phyloP scores from a whole-genome alignment of 2,113 vertebrate species.

The Elephas maximus region DNA sequence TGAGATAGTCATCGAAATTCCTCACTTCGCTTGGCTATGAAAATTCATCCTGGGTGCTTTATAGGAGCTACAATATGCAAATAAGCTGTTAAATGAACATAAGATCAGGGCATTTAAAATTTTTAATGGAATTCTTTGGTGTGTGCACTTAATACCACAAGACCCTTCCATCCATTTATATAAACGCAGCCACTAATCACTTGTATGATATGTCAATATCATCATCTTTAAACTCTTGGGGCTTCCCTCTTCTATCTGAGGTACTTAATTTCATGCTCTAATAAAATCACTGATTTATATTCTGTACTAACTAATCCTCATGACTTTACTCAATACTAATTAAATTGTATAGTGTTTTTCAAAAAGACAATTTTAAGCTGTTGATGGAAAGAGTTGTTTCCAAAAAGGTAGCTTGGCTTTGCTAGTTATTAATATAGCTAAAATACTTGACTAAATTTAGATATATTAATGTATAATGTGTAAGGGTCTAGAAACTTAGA shows the following conservation, averaged over 20 bases:
- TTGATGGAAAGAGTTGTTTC: slow-evolving; percentile 64
- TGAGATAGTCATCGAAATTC: slow-evolving; percentile 46
- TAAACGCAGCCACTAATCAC: slow-evolving; percentile 61
- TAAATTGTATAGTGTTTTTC: slow-evolving; percentile 80
- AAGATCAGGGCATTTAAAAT: slow-evolving; percentile 52
- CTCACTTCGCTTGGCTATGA: slow-evolving; percentile 42
- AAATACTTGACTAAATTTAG: slow-evolving; percentile 63
- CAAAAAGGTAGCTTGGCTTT: slow-evolving; percentile 65
- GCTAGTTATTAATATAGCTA: slow-evolving; percentile 70
- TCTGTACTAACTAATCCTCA: slow-evolving; percentile 81
- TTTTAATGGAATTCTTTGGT: slow-evolving; percentile 71
- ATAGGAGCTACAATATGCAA: slow-evolving; percentile 45
- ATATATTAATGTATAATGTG: slow-evolving; percentile 39
- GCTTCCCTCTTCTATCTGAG: slow-evolving; percentile 70
- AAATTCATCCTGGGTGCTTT: slow-evolving; percentile 36
- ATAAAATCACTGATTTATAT: slow-evolving; percentile 85
- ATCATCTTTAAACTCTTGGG: slow-evolving; percentile 57
- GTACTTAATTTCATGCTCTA: slow-evolving; percentile 87
- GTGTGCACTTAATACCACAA: slow-evolving; percentile 58
- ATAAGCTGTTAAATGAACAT: slow-evolving; percentile 67
- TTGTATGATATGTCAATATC: slow-evolving; percentile 70
- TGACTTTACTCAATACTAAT: slow-evolving; percentile 80
- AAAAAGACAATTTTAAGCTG: slow-evolving; percentile 71
- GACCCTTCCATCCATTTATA: slow-evolving; percentile 57
- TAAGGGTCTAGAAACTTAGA: slow-evolving; percentile 44